A percentile compares a stretch with the other conserved stretches of the same genome.
Conservation (phyloP, 92 coral and sea anemone genomes). For the Porites evermanni region DNA sequence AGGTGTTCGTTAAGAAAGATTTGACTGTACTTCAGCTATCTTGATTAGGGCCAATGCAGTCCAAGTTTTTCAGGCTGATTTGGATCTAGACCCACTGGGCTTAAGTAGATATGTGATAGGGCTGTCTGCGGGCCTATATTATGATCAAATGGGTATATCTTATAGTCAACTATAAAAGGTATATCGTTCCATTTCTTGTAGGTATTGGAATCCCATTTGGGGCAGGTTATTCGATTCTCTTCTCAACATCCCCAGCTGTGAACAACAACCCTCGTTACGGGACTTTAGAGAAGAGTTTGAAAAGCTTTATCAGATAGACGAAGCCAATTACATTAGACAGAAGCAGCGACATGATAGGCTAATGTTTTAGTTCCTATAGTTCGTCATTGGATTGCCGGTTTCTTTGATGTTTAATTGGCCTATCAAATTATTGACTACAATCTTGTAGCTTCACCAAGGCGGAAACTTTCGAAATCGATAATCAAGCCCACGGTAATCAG, state of each 20-base stretch:
- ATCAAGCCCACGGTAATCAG: too few relatives aligned
- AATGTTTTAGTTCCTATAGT: constrained; percentile 36
- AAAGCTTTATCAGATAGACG: constrained; percentile 28
- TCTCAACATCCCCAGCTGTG: constrained; percentile 74
- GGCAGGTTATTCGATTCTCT: constrained; percentile 75
- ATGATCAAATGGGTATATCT: too few relatives aligned
- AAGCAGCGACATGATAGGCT: constrained; percentile 57
- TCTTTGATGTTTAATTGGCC: background rate
- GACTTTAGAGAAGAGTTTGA: constrained; percentile 79
- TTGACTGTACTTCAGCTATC: too few relatives aligned
- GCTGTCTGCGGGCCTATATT: too few relatives aligned
- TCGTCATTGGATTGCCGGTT: background rate
- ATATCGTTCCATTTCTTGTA: constrained; percentile 13
- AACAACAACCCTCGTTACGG: constrained; percentile 70
- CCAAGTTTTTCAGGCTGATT: too few relatives aligned
- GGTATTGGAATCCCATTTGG: constrained; percentile 84
- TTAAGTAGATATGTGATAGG: too few relatives aligned
- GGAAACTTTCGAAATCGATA: too few relatives aligned
- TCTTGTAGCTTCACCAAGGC: background rate
- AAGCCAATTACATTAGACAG: constrained; percentile 12
- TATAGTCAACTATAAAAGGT: background rate
- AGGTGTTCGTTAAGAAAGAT: too few relatives aligned
- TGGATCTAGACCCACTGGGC: too few relatives aligned
- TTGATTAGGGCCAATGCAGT: too few relatives aligned
- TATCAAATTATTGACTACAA: background rate